Base-by-base conservation (phyloP, 2,797 vertebrate genomes). In the Ceyx erithaca region DNA sequence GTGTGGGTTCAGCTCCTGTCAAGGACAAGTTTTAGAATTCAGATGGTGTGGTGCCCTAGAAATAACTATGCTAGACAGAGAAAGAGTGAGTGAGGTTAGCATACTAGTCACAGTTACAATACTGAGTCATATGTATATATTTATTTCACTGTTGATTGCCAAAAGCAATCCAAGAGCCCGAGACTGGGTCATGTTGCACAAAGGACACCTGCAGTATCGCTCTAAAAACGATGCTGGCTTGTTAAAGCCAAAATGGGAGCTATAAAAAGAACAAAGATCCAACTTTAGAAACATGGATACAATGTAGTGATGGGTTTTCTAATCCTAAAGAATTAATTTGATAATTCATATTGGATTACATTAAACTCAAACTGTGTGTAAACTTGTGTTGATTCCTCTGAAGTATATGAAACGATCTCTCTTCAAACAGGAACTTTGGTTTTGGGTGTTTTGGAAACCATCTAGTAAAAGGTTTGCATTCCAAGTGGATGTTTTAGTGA, bases 11-110 rank as follows among this genome's bases (percentile, higher is more conserved):
- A 0, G 72, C 82, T 95, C 82, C 81, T 83, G 92, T 69, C 87
- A 91, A 89, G 94, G 94, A 76, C 92, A 93, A 73, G 94, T 96
- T 93, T 96, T 95, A 92, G 95, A 89, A 91, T 61, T 86, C 55
- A 77, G 55, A 81, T 70, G 49, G 77, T 73, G 89, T 92, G 85
- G 73, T 95, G 94, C 89, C 91, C 95, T 43, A 96, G 95, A 96
- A 95, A 96, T 93, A 79, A 85, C 43, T 28, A 61, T 12, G 45
- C 76, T 8, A 95, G 95, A 94, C 90, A 94, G 89, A 87, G 83
- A 85, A 63, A 82, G 80, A 92, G 58, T 12, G 77, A 89, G 80
- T n/a, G 89, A 94, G 95, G 92, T 81, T 81, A 94, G 85, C 82
- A 43, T n/a, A 63, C 63, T 14, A 89, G 89, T 80, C 87, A 28